These are phyloP conservation scores for Enteromius viviparus DNA, from an alignment of 2,797 vertebrate species.

Conservation along the genomic window DNA sequence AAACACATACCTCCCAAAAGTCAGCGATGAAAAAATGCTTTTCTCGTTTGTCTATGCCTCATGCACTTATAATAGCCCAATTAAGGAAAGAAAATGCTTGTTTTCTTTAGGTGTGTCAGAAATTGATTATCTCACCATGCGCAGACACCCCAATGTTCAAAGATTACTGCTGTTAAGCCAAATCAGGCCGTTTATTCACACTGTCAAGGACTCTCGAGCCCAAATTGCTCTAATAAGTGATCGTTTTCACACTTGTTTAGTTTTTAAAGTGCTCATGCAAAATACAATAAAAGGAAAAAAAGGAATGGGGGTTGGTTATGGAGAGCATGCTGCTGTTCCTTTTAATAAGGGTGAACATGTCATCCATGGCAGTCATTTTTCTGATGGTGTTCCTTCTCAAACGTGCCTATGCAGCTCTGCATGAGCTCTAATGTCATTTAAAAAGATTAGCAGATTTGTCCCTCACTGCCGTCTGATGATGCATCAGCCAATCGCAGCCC, in stretches of 20 bases:
- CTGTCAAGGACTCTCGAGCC: constrained; percentile 60
- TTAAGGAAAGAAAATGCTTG: constrained; percentile 68
- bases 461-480: constrained; percentile 53
- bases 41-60: constrained; percentile 71
- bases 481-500: constrained; percentile 45
- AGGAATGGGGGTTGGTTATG: constrained; percentile 35
- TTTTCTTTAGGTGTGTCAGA: constrained; percentile 73
- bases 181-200: constrained; percentile 61
- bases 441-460: constrained; percentile 62
- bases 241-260: constrained; percentile 76
- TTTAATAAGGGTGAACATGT: constrained; percentile 58
- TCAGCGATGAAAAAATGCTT: constrained; percentile 66
- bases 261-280: constrained; percentile 69
- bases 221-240: constrained; percentile 71
- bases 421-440: constrained; percentile 56
- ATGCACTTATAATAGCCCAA: constrained; percentile 73
- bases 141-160: constrained; percentile 66
- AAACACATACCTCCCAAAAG: constrained; percentile 57
- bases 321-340: constrained; percentile 42
- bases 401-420: constrained; percentile 49
- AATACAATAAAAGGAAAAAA: constrained; percentile 55
- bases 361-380: constrained; percentile 52
- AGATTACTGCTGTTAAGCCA: constrained; percentile 64
- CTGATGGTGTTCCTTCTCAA: constrained; percentile 49
- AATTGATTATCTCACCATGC: constrained; percentile 76